These are phyloP conservation scores for Brachionus rubens DNA, from an alignment of 1,140 invertebrate species.

Conservation along the genomic window DNA sequence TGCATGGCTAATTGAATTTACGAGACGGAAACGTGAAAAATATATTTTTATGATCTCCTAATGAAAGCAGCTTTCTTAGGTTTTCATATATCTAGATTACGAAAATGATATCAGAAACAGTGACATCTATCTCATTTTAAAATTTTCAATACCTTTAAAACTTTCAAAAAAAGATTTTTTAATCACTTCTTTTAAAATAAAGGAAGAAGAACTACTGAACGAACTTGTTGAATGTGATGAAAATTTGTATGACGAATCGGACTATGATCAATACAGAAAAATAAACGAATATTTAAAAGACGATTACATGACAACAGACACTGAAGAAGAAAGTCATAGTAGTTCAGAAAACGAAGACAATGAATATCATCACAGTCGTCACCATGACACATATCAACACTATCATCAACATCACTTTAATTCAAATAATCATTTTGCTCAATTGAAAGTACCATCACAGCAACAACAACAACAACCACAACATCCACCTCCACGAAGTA, in stretches of 20 bases:
- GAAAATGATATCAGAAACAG: too few species aligned
- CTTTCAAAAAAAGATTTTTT: neutral
- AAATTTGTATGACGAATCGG: conserved; percentile 27
- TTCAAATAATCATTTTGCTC: neutral
- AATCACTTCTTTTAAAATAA: neutral
- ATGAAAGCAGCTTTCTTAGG: too few species aligned
- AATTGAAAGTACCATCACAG: neutral
- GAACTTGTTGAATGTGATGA: conserved; percentile 39
- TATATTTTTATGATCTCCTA: too few species aligned
- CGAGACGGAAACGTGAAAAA: too few species aligned
- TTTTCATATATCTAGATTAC: too few species aligned
- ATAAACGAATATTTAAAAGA: conserved; percentile 41
- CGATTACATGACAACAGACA: conserved; percentile 23
- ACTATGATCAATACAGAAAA: conserved; percentile 9
- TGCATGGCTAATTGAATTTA: too few species aligned
- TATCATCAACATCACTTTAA: neutral
- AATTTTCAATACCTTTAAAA: too few species aligned
- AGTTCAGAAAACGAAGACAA: conserved; percentile 29
- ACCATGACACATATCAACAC: neutral
- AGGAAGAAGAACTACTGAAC: conserved; percentile 38
- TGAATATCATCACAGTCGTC: conserved; percentile 3
- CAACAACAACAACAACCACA: too few species aligned
- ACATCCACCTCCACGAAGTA: neutral
- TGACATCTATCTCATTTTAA: too few species aligned
- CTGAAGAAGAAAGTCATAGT: conserved; percentile 16